A percentile compares a stretch with the other conserved stretches of the same genome.
phyloP scores from a whole-genome alignment of 2,888 invertebrate genomes.

The Strigamia crassipes region DNA sequence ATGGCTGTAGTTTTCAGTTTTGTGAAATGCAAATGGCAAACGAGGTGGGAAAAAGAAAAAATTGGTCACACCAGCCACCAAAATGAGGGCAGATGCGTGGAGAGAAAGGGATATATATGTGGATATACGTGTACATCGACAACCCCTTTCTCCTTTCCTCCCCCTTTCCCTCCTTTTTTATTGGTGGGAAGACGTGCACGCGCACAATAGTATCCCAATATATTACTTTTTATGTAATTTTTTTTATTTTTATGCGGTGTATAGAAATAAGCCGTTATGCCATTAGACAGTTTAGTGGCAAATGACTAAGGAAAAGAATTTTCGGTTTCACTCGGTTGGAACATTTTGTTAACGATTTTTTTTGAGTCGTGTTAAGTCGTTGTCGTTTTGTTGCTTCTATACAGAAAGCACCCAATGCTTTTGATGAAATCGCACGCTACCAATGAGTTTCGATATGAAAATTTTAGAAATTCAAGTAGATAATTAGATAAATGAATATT shows the following conservation, averaged over 20 bases:
- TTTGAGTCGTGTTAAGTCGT: background rate
- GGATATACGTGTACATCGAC: background rate
- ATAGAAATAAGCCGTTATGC: conserved; percentile 8
- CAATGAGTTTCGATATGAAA: too few species aligned
- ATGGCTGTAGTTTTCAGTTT: background rate
- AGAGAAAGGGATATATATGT: conserved; percentile 25
- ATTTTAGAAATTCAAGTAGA: too few species aligned
- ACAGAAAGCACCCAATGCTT: too few species aligned
- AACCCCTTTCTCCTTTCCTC: conserved; percentile 17
- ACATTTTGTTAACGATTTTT: background rate
- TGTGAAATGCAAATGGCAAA: conserved; percentile 41
- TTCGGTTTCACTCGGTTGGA: background rate
- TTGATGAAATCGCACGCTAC: too few species aligned
- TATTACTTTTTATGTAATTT: conserved; percentile 18
- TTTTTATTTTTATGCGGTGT: background rate
- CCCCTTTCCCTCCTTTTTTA: background rate
- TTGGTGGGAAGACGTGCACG: conserved; percentile 34
- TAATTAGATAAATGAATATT: too few species aligned
- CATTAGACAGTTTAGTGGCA: background rate
- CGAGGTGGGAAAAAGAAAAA: conserved; percentile 25
- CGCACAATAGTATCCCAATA: conserved; percentile 15
- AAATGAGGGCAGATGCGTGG: conserved; percentile 29
- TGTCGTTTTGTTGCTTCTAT: background rate
- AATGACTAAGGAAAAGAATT: background rate
- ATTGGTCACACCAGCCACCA: conserved; percentile 22